A percentile compares a stretch with the other conserved stretches of the same genome.
Evolutionary conservation across 2,113 vertebrate genomes (phyloP).

Genomic region (Hystrix brachyura): DNA sequence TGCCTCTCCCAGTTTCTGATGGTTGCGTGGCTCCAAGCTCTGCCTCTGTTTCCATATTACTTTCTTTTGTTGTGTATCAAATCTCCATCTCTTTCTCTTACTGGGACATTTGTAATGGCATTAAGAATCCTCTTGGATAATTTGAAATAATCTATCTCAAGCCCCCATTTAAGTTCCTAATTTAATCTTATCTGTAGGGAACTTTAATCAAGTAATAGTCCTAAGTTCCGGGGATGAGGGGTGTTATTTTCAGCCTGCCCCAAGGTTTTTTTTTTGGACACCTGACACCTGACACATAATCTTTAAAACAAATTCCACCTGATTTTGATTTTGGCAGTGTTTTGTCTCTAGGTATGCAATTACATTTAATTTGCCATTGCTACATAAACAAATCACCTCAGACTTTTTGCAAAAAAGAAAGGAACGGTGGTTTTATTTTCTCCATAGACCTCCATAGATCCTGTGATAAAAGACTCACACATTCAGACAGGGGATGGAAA

Average conservation of each 20-base stretch:
- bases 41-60: not conserved
- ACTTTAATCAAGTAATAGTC: not conserved
- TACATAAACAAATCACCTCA: not conserved
- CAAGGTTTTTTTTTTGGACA: not conserved
- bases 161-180: no score
- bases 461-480: not conserved
- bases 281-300: not conserved
- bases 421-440: not conserved
- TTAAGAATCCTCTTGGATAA: not conserved
- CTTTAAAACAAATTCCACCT: not conserved
- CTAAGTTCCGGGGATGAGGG: not conserved
- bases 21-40: no score
- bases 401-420: not conserved
- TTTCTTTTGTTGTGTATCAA: no score
- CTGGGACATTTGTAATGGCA: not conserved
- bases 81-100: not conserved
- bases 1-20: not conserved
- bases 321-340: not conserved
- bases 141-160: not conserved
- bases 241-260: not conserved
- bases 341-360: not conserved
- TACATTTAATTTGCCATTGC: not conserved
- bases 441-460: not conserved
- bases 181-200: not conserved
- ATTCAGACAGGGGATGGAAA: not conserved